Base-by-base conservation (phyloP, 1,140 invertebrate species). In the Armadillidium nasatum region DNA sequence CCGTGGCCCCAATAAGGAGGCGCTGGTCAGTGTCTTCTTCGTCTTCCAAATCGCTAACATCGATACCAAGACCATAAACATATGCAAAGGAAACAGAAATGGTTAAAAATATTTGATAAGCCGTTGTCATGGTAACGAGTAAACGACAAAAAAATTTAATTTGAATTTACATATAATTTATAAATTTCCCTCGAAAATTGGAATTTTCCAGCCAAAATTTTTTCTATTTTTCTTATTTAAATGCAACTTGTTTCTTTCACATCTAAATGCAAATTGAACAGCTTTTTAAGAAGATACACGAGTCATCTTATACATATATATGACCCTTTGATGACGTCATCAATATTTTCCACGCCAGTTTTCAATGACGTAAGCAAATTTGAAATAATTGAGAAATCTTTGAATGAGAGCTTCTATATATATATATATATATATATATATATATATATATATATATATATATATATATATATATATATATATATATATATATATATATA, bases 221-320 rank as follows among this genome's bases (percentile, higher is more conserved):
- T 19, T 19, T 19, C 7, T 19, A 3, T 60, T 19, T 60, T 60
- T 60, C 7, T 60, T 60, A 60, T 19, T 7, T 1, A 60, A 13
- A 19, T 60, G 19, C 50, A 60, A 60, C 33, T 33, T 33, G 33
- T 33, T 33, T 33, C 33, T 33, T 33, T 33, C 33, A 33, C 33
- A 33, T 33, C 33, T 33, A 33, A 33, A 33, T 33, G 33, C 33
- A 33, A 33, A 33, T 33, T 33, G 33, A 33, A 33, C 33, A 33
- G 33, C 33, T 33, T 33, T 33, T 15, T 60, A 60, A 60, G 50
- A 60, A 19, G 50, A 60, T 15, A 60, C 50, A 60, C 50, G 50
- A 60, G 50, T 60, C 50, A 60, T 19, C 50, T 60, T 60, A 33
- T 60, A 19, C 19, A 60, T 60, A 15, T 60, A 60, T 60, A 60